phyloP scores from a whole-genome alignment of 2,113 vertebrate genomes.

The Pithys albifrons region DNA sequence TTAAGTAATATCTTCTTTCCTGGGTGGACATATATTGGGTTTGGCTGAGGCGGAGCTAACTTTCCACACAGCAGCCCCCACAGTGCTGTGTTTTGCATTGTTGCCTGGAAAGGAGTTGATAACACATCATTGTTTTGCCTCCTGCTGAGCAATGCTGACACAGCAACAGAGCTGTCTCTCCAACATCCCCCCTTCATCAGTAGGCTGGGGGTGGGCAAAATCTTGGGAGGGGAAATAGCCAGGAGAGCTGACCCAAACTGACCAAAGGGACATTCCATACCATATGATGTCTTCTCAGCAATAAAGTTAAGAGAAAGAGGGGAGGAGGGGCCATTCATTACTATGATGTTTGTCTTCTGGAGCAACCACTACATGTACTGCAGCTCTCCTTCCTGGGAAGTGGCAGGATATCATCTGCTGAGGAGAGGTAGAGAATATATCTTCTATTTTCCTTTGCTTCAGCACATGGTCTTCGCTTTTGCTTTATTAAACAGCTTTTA shows the following conservation, averaged over 20 bases:
- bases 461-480: neutral
- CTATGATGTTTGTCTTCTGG: neutral
- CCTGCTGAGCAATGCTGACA: neutral
- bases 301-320: neutral
- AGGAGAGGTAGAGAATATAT: neutral
- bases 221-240: neutral
- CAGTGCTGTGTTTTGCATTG: neutral
- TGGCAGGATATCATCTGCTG: neutral
- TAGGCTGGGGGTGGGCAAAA: neutral
- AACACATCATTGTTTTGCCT: neutral
- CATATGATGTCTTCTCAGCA: neutral
- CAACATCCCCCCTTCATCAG: neutral
- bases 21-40: neutral
- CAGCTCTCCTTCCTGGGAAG: neutral
- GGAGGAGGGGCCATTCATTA: neutral
- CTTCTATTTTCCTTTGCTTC: neutral
- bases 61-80: neutral
- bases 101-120: neutral
- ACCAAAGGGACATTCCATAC: neutral
- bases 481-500: neutral
- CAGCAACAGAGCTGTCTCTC: neutral
- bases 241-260: neutral
- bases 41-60: neutral
- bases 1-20: neutral
- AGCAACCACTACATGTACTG: rapidly evolving